Percentiles rank a stretch among this genome's conserved stretches.
Conservation (phyloP, 2,797 vertebrate genomes). For the Pachyuromys duprasi region DNA sequence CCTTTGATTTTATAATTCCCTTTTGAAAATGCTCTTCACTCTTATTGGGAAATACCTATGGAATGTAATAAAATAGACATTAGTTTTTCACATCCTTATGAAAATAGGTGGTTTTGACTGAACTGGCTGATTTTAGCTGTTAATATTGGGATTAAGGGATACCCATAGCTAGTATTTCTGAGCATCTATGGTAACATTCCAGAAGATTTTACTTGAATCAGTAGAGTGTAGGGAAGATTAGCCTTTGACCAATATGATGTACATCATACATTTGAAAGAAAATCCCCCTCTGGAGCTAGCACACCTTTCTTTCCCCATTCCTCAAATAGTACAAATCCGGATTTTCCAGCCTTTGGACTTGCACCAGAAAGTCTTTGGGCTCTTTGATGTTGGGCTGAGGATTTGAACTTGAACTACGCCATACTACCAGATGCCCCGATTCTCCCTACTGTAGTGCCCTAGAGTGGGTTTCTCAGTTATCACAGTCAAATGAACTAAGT, state of each 20-base stretch:
- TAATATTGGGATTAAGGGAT: not conserved
- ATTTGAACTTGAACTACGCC: not conserved
- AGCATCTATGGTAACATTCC: not conserved
- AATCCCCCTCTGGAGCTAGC: not conserved
- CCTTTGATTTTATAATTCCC: constrained; percentile 14
- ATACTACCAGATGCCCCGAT: not conserved
- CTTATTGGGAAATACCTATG: not conserved
- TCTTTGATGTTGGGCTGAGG: not conserved
- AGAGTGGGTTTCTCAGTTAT: not conserved
- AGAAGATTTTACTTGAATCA: not conserved
- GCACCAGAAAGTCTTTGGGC: not conserved
- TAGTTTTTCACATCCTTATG: not conserved
- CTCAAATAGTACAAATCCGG: not conserved
- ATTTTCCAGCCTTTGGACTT: not conserved
- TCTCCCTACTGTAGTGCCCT: not conserved
- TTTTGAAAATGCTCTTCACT: constrained; percentile 1
- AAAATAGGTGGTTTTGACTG: not conserved
- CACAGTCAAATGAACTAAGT: not conserved
- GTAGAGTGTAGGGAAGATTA: not conserved
- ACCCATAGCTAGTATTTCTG: not conserved
- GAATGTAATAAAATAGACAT: not conserved
- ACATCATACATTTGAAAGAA: not conserved
- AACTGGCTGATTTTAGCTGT: not conserved
- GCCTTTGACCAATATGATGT: not conserved
- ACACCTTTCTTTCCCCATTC: not conserved